These are phyloP conservation scores for Oeneis ivallda DNA, from an alignment of 2,888 invertebrate genomes.

Conservation along the genomic window DNA sequence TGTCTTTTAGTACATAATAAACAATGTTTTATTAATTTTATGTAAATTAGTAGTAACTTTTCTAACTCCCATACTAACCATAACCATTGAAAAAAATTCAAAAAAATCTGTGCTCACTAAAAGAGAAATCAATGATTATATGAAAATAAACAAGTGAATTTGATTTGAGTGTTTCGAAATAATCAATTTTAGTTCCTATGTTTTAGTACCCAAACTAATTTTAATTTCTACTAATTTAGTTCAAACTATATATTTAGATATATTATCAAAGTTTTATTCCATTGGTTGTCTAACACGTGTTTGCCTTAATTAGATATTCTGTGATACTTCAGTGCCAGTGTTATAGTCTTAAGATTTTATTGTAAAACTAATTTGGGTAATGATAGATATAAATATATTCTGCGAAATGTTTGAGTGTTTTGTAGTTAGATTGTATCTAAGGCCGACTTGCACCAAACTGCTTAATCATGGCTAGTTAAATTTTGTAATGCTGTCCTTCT, in stretches of 20 bases:
- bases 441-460: no score
- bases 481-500: no score
- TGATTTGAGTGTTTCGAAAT: not conserved
- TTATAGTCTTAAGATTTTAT: slow-evolving; percentile 28
- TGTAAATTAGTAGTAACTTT: not conserved
- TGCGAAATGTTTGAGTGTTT: no score
- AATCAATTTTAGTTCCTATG: not conserved
- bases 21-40: slow-evolving; percentile 4
- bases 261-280: not conserved
- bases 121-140: not conserved
- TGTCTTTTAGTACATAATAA: no score
- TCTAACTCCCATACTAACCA: not conserved
- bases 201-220: not conserved
- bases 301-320: slow-evolving; percentile 18
- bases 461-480: no score
- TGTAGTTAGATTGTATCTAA: no score
- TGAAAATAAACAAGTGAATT: no score
- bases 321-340: slow-evolving; percentile 39
- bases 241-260: not conserved
- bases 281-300: slow-evolving; percentile 1
- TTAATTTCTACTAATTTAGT: not conserved
- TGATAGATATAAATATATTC: no score
- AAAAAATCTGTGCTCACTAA: not conserved
- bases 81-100: no score
- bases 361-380: not conserved